Conservation (phyloP, 1,140 invertebrate genomes). For the Potamilus streckersoni region DNA sequence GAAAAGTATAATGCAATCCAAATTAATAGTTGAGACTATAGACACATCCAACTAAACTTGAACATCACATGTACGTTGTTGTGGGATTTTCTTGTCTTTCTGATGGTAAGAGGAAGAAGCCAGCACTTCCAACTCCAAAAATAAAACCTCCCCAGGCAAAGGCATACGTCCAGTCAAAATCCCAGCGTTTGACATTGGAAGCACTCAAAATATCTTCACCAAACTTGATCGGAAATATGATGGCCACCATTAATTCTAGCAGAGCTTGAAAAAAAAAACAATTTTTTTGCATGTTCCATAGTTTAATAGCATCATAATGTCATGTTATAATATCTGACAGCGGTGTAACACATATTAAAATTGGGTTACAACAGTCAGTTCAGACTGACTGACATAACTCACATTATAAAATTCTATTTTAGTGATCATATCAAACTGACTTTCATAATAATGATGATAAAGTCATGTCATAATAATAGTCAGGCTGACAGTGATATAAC, state of each 20-base stretch:
- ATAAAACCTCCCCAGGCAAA: slow-evolving; percentile 49
- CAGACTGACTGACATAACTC: no score
- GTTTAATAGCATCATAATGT: no score
- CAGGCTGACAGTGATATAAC: no score
- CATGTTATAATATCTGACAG: no score
- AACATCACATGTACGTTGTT: slow-evolving; percentile 12
- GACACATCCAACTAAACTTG: background rate
- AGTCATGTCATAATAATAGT: no score
- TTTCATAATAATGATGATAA: no score
- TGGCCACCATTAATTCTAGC: slow-evolving; percentile 33
- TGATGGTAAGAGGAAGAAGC: slow-evolving; percentile 35
- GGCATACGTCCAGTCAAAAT: slow-evolving; percentile 47
- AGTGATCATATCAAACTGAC: no score
- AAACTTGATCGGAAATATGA: slow-evolving; percentile 44
- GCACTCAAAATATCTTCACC: slow-evolving; percentile 28
- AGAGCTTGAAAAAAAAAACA: slow-evolving; percentile 31
- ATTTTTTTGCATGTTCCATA: no score
- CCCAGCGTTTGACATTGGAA: slow-evolving; percentile 34
- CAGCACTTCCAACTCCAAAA: slow-evolving; percentile 32
- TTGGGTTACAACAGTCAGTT: no score
- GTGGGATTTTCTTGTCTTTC: slow-evolving; percentile 13
- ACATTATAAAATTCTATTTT: no score
- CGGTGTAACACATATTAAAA: no score
- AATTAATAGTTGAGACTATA: background rate
- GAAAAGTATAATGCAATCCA: background rate